A percentile compares a stretch with the other conserved stretches of the same genome.
phyloP scores from a whole-genome alignment of 2,888 invertebrate species.

The Zaprionus obscuricornis region DNA sequence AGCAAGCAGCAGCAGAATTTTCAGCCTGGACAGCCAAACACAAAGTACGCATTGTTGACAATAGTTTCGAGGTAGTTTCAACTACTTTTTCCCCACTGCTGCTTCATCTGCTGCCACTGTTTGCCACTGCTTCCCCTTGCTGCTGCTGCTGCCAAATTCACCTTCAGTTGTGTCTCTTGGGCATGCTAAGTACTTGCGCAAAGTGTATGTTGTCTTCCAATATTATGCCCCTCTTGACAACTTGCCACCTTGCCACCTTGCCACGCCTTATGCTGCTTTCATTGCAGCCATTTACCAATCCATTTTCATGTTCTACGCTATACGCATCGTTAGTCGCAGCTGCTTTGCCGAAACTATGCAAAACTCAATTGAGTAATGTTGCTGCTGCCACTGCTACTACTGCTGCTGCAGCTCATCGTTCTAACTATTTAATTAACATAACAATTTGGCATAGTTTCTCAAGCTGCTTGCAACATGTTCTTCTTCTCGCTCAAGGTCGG shows the following conservation, averaged over 20 bases:
- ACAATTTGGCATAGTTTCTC: conserved; percentile 6
- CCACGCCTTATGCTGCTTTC: too few species aligned
- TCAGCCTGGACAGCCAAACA: not conserved
- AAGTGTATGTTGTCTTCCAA: conserved; percentile 29
- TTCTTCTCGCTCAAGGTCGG: not conserved
- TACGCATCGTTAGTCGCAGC: conserved; percentile 52
- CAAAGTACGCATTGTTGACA: conserved; percentile 33
- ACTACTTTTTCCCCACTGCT: not conserved
- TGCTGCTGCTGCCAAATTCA: too few species aligned
- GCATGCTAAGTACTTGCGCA: conserved; percentile 49
- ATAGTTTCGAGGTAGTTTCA: conserved; percentile 49
- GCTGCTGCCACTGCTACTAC: not conserved
- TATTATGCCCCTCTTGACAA: too few species aligned
- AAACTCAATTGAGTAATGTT: conserved; percentile 49
- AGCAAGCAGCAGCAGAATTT: too few species aligned
- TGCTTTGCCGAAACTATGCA: conserved; percentile 49
- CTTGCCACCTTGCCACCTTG: too few species aligned
- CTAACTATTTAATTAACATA: conserved; percentile 39
- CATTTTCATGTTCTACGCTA: conserved; percentile 16
- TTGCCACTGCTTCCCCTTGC: not conserved
- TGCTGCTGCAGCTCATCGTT: conserved; percentile 6
- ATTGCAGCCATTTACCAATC: not conserved
- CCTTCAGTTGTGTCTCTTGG: too few species aligned
- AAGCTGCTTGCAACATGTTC: not conserved
- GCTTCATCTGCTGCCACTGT: not conserved